Conservation (phyloP, 2,888 invertebrate species). For the Tetheella fluctuosa region DNA sequence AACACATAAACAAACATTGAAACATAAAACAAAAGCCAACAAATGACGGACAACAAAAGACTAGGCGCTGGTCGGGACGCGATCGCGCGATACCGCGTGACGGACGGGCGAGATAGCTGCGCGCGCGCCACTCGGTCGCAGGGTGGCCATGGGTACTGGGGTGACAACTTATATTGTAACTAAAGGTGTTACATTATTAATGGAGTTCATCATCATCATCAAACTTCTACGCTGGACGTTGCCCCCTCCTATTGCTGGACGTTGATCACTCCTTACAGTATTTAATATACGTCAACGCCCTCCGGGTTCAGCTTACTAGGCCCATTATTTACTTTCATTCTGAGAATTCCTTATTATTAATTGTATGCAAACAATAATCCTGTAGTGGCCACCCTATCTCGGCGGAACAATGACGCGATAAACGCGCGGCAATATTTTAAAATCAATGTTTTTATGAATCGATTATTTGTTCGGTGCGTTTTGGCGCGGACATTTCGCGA, state of each 20-base stretch:
- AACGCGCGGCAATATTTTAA: conserved; percentile 77
- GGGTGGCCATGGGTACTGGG: conserved; percentile 47
- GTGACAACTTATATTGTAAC: background rate
- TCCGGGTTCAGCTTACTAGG: no score
- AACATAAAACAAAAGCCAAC: background rate
- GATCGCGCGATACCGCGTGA: conserved; percentile 73
- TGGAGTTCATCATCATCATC: no score
- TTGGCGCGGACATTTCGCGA: conserved; percentile 80
- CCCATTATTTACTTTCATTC: no score
- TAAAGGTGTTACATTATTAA: no score
- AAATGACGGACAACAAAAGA: conserved; percentile 14
- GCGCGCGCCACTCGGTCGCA: conserved; percentile 42
- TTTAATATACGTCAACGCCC: no score
- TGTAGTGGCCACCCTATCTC: conserved; percentile 66
- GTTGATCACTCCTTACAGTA: background rate
- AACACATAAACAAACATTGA: conserved; percentile 24
- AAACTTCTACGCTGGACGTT: no score
- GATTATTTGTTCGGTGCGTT: conserved; percentile 82
- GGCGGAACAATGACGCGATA: conserved; percentile 73
- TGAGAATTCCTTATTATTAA: conserved; percentile 26
- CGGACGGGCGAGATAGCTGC: conserved; percentile 58
- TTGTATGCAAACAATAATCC: background rate
- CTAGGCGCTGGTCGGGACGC: conserved; percentile 45
- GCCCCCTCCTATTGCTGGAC: no score
- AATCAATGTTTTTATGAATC: conserved; percentile 84